Evolutionary conservation across 2,888 invertebrate species (phyloP), one percentile per base, ranked within the genome.

Genomic region (Eilema sororculum): DNA sequence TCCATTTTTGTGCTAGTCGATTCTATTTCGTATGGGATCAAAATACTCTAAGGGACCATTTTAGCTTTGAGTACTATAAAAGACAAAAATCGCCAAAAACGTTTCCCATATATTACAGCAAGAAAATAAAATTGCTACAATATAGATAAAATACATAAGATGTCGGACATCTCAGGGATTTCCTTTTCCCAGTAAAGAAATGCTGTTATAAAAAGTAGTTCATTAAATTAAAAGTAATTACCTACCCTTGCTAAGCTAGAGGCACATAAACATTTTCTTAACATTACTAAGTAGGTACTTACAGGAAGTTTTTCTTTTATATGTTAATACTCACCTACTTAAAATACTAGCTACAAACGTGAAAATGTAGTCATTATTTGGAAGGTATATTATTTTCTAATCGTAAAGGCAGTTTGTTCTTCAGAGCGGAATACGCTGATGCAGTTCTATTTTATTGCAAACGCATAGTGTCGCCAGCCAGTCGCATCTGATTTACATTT

Each of bases 351-450:
- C 33, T 22, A n/a, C 22, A 13, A 61, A 33, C n/a, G 12, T n/a
- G n/a, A 20, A 33, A 6, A 4, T n/a, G n/a, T 13, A 28, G 8
- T 5, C 3, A 13, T 2, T 33, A 13, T 16, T 8, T 61, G 72
- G n/a, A n/a, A n/a, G n/a, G 68, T 67, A 68, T 65, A 25, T n/a
- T 41, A n/a, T 9, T 20, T 63, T 63, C 16, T n/a, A n/a, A n/a
- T n/a, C 2, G 28, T n/a, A 28, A 12, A 64, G 10, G 28, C 4
- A 37, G 71, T 71, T 73, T 72, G 68, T 78, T 62, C 67, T 69
- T 71, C 71, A 74, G 66, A 69, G 60, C 63, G 78, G 60, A 77
- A 74, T 70, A 69, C 33, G 64, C 65, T 76, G 73, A 72, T 75
- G 72, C 63, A 58, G 41, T 72, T 74, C 71, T 72, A 78, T 78